Evolutionary conservation across 2,888 invertebrate genomes (phyloP), one percentile per base, ranked within the genome.

Genomic region (Caenorhabditis sp.): DNA sequence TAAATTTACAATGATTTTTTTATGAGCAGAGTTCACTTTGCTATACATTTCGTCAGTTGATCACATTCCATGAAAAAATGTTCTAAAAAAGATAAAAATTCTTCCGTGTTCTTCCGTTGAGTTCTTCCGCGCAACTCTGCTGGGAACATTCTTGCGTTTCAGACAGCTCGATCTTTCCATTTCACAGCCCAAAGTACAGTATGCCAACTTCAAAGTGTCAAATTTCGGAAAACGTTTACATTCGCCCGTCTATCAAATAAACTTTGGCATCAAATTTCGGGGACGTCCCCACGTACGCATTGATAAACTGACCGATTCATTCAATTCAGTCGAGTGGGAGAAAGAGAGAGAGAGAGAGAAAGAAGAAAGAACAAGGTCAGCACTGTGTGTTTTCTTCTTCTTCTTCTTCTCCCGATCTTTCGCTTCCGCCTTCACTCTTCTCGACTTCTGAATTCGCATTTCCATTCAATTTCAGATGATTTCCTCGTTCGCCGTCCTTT

Each of bases 341-440:
- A 37, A 55, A 55, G 35, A 39, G 30, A 30, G 30, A 30, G 30
- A 30, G 30, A 30, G 9, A 30, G 11, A 45, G 41, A 48, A 20
- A 65, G 46, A 46, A 56, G 46, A 48, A 15, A 55, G 52, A 68
- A 68, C 58, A 68, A 68, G 68, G 68, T 68, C 68, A 68, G 39
- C 3, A 43, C 7, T 30, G 20, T 9, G 39, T 45, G 45, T 24
- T 32, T 37, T 62, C 41, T 62, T 41, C 41, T 43, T 30, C 22
- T 62, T 41, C 52, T 35, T 41, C 39, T 35, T 61, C 48, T 37
- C 27, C 13, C 39, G 6, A 17, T 61, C 30, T 15, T 56, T 46
- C n/a, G 15, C 46, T 48, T n/a, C 43, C 35, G 35, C 27, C 20
- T 3, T 13, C n/a, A 8, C 20, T 58, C 9, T 43, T 43, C 17